Evolutionary conservation across 2,797 vertebrate species (phyloP), one percentile per base, ranked within the genome.

Genomic region (Pangasius sanitwongsei): DNA sequence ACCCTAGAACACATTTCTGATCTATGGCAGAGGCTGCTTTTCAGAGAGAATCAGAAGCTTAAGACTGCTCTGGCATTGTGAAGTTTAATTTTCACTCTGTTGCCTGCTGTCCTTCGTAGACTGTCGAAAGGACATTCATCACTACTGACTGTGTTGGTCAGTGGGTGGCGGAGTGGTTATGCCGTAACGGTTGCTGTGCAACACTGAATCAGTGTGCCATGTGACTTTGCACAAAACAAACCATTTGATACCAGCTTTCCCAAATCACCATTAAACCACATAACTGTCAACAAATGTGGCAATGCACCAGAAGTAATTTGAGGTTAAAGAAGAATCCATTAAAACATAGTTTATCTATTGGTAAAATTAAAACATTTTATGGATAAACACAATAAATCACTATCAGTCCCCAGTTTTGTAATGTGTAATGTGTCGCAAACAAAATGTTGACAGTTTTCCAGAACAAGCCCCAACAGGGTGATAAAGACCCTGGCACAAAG

Each of bases 1-100:
- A 59, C 44, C 69, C 55, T 85, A 85, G 80, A 88, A 82, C 4
- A 12, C 50, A 50, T 85, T 81, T 86, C 63, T 69, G 69, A 82
- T 78, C 34, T 50, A 69, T 82, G 88, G 55, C 20, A 72, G 63
- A 25, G 8, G 77, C 53, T 86, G 37, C 84, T 86, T 53, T 82
- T 89, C 41, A 89, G 28, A 55, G 41, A 57, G 77, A 65, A 50
- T 70, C 84, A 69, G 75, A 86, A 61, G 65, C 77, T 86, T 86
- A 25, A 74, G 61, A 82, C 84, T 86, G 63, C 63, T 86, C 75
- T 86, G 77, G 23, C 65, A 70, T 41, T 86, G 88, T 86, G 83
- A 89, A 81, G 75, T 82, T 81, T 86, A 86, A 89, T 89, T 86
- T 85, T 89, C 88, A 86, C 84, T 69, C 28, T 89, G 55, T 89